A percentile compares a stretch with the other conserved stretches of the same genome.
Conservation (phyloP, 1,140 invertebrate genomes). For the Bursaphelenchus mucronatus region DNA sequence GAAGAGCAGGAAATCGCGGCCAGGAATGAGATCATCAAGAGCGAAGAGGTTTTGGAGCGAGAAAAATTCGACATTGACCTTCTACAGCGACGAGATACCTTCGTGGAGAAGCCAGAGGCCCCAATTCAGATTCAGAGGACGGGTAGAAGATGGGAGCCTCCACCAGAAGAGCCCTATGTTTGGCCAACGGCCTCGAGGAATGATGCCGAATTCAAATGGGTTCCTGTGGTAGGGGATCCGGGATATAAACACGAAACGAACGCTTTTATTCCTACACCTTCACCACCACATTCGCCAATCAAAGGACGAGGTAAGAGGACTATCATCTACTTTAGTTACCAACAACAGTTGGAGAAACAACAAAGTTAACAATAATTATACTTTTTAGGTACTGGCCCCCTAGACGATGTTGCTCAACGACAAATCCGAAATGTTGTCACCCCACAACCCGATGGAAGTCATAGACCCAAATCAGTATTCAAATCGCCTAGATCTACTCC, state of each 20-base stretch:
- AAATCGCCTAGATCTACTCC: constrained; percentile 41
- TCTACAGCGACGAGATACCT: constrained; percentile 45
- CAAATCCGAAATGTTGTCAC: constrained; percentile 50
- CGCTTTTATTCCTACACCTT: constrained; percentile 54
- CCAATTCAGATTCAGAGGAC: constrained; percentile 40
- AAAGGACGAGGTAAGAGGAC: constrained; percentile 41
- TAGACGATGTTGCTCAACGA: constrained; percentile 52
- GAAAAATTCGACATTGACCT: constrained; percentile 55
- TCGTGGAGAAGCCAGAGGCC: constrained; percentile 54
- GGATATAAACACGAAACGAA: constrained; percentile 50
- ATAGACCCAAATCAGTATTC: constrained; percentile 55
- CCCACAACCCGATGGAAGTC: constrained; percentile 57
- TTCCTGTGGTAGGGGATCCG: constrained; percentile 49
- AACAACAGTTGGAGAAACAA: not conserved
- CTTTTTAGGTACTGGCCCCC: constrained; percentile 31
- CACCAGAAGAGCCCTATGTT: constrained; percentile 55
- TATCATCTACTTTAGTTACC: not conserved
- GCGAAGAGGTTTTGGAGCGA: constrained; percentile 52
- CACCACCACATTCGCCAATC: constrained; percentile 49
- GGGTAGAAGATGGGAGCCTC: constrained; percentile 57
- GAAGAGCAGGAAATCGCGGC: constrained; percentile 40
- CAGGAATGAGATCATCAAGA: constrained; percentile 58
- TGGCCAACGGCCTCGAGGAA: constrained; percentile 43
- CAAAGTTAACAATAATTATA: not conserved
- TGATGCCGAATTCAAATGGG: constrained; percentile 49